These are phyloP conservation scores for Tolmerus cingulatus DNA, from an alignment of 2,888 invertebrate species.

Conservation along the genomic window DNA sequence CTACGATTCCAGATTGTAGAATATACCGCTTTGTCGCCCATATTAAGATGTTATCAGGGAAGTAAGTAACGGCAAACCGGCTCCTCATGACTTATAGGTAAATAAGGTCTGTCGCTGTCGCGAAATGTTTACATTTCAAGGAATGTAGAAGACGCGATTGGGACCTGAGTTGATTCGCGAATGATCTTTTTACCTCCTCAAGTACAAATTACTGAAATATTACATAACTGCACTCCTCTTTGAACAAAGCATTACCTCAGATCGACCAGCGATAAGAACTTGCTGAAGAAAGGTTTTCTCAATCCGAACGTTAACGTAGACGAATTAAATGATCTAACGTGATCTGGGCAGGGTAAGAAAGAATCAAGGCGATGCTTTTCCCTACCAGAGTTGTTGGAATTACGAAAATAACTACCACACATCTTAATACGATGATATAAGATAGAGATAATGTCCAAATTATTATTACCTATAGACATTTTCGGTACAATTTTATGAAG, in stretches of 20 bases:
- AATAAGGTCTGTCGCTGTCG: background rate
- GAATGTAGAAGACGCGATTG: background rate
- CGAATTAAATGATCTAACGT: too few species aligned
- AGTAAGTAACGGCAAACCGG: background rate
- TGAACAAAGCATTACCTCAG: background rate
- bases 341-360: too few species aligned
- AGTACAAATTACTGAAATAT: background rate
- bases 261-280: background rate
- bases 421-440: too few species aligned
- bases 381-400: too few species aligned
- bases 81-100: conserved; percentile 7
- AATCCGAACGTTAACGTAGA: too few species aligned
- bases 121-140: background rate
- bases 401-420: too few species aligned
- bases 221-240: background rate
- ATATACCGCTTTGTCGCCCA: conserved; percentile 7
- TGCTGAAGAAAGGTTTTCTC: background rate
- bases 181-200: background rate
- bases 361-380: too few species aligned
- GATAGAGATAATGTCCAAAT: too few species aligned
- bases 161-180: background rate
- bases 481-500: too few species aligned
- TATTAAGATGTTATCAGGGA: conserved; percentile 16
- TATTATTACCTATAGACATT: too few species aligned
- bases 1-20: background rate